Evolutionary conservation across 2,797 vertebrate genomes (phyloP), one percentile per base, ranked within the genome.

Genomic region (Aldrovandia affinis): DNA sequence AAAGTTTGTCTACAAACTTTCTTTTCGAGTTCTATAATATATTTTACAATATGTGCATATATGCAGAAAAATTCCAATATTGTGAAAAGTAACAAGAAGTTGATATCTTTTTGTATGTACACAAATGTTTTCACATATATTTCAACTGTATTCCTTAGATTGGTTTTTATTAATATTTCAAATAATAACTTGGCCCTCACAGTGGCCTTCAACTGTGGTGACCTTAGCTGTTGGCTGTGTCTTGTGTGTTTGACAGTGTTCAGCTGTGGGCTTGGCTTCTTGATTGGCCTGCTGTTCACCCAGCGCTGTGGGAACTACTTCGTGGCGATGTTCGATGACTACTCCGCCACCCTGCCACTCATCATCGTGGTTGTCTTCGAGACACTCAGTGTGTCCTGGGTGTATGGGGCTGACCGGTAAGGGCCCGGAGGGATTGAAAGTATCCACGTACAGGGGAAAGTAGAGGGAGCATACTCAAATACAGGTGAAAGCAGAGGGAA

Each of bases 381-480:
- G 89, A 96, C 94, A 7, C 2, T 96, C 15, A 94, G 95, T 1
- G 94, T 97, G 86, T 90, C 95, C 0, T 97, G 97, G 96, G 85
- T 96, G 86, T 97, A 95, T 4, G 96, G 96, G 20, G 94, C 96
- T 12, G 96, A 95, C 85, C 96, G 96, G 97, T 97, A 88, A 93
- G 90, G n/a, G 33, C 20, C 28, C n/a, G n/a, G n/a, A n/a, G n/a
- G n/a, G n/a, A n/a, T n/a, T n/a, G n/a, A n/a, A n/a, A n/a, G n/a
- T n/a, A n/a, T n/a, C n/a, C n/a, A n/a, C n/a, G n/a, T n/a, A n/a
- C n/a, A n/a, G n/a, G n/a, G n/a, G n/a, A 42, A 4, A 52, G 42
- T 22, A 1, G 22, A 36, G 30, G 52, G 79, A 20, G 14, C 28
- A 5, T 20, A 14, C 10, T 25, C 25, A 22, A 22, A 33, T 5